A percentile compares a stretch with the other conserved stretches of the same genome.
phyloP scores from a whole-genome alignment of 2,888 invertebrate genomes.

The Taenaris catops region DNA sequence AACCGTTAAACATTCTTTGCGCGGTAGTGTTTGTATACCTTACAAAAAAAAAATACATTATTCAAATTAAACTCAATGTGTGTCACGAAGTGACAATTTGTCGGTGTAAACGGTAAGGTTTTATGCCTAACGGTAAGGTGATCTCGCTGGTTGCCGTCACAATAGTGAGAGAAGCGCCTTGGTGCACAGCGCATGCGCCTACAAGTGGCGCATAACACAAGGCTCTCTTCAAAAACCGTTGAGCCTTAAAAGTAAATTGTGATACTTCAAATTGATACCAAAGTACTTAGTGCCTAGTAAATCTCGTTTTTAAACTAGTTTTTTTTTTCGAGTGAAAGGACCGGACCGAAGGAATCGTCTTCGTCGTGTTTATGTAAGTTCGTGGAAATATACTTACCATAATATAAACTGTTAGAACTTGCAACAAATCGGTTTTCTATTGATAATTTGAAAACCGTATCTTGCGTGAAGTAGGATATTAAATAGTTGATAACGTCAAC shows the following conservation, averaged over 20 bases:
- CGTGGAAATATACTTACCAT: constrained; percentile 33
- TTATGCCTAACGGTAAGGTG: constrained; percentile 20
- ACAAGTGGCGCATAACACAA: constrained; percentile 22
- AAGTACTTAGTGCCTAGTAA: constrained; percentile 40
- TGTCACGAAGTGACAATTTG: constrained; percentile 17
- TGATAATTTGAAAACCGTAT: constrained; percentile 6
- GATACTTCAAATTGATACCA: constrained; percentile 42
- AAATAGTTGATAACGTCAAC: constrained; percentile 1
- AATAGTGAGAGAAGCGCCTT: constrained; percentile 60
- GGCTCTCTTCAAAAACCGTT: constrained; percentile 20
- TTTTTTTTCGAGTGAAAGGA: constrained; percentile 41
- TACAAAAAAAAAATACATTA: constrained; percentile 3
- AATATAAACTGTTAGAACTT: constrained; percentile 6
- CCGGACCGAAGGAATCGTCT: constrained; percentile 19
- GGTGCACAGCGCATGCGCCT: constrained; percentile 64
- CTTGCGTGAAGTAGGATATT: constrained; percentile 1
- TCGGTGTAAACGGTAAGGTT: constrained; percentile 12
- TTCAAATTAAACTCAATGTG: constrained; percentile 7
- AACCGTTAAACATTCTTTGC: constrained; percentile 14
- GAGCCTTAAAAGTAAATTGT: constrained; percentile 22
- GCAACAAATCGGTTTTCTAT: constrained; percentile 24
- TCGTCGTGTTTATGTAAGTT: constrained; percentile 54
- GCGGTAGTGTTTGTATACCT: constrained; percentile 10
- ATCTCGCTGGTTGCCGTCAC: constrained; percentile 20
- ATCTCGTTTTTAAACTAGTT: constrained; percentile 33